Conservation (phyloP, 2,797 vertebrate species). For the Galago senegalensis region DNA sequence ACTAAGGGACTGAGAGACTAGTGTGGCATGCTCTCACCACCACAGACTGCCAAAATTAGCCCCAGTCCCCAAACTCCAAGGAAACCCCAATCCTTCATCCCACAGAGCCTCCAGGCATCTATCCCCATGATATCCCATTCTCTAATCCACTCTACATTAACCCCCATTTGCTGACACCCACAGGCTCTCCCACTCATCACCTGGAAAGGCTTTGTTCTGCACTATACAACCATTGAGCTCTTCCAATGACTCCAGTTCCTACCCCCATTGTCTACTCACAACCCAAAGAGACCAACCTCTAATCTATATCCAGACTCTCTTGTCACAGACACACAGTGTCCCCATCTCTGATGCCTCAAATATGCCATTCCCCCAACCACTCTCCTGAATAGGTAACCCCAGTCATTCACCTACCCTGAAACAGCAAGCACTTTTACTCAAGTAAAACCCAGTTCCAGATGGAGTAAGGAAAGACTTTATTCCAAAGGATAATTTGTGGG, state of each 20-base stretch:
- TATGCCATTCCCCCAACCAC: background rate
- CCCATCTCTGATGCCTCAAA: background rate
- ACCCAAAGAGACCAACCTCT: background rate
- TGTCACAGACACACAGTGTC: background rate
- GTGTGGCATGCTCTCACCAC: too few species aligned
- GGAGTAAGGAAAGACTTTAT: background rate
- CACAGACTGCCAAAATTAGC: background rate
- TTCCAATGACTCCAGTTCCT: background rate
- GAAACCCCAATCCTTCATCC: background rate
- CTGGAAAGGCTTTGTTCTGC: background rate
- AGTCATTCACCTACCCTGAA: background rate
- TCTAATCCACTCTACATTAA: background rate
- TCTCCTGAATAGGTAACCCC: background rate
- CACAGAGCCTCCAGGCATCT: background rate
- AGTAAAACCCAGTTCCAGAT: background rate
- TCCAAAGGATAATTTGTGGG: background rate
- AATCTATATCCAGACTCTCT: background rate
- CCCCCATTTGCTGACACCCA: background rate
- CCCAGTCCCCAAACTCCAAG: background rate
- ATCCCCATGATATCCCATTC: background rate
- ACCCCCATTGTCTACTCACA: background rate
- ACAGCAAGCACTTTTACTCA: background rate
- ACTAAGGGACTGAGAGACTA: too few species aligned
- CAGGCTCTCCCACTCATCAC: background rate
- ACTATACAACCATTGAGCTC: background rate